Base-by-base conservation (phyloP, 2,113 vertebrate genomes). In the Pachypanchax playfairii region DNA sequence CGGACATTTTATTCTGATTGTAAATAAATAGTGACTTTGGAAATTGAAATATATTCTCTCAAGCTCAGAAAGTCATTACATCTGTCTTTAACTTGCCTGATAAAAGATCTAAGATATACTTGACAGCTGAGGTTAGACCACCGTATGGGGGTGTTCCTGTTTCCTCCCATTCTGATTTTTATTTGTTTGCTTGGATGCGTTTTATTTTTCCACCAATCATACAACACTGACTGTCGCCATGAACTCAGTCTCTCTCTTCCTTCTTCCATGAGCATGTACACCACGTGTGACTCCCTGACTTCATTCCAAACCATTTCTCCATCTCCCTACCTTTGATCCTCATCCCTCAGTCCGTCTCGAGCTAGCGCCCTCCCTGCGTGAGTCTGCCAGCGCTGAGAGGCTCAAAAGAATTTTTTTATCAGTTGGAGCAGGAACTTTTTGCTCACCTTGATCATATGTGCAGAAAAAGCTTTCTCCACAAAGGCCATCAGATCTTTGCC, bases 271-370 rank as follows among this genome's bases (percentile, higher is more conserved):
- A 59, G 38, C 70, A 28, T 28, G 49, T 31, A 41, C 64, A 56
- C 64, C 73, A 51, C 53, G 73, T 60, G 51, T 76, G 47, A 4
- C 56, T 63, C 18, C n/a, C 54, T 22, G 54, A 68, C 73, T 42
- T 57, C 65, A 39, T 53, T 61, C 78, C 49, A 46, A n/a, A 15
- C 29, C 59, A 18, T 56, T 64, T 53, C 67, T 65, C 57, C 63
- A 28, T 73, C 70, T 53, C 22, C 2, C 17, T 35, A n/a, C 22
- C 65, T 79, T 84, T 86, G 81, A 83, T 86, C 74, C 6, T 52
- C 31, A 33, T 41, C 25, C 39, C 50, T 57, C 6, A 6, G 33
- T 43, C 59, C 18, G 9, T 46, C 59, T 71, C 47, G 44, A 10
- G 29, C 35, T 25, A 60, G 63, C 46, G 10, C 36, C 42, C 59